Conservation (phyloP, 2,888 invertebrate species). For the Unio pictorum region DNA sequence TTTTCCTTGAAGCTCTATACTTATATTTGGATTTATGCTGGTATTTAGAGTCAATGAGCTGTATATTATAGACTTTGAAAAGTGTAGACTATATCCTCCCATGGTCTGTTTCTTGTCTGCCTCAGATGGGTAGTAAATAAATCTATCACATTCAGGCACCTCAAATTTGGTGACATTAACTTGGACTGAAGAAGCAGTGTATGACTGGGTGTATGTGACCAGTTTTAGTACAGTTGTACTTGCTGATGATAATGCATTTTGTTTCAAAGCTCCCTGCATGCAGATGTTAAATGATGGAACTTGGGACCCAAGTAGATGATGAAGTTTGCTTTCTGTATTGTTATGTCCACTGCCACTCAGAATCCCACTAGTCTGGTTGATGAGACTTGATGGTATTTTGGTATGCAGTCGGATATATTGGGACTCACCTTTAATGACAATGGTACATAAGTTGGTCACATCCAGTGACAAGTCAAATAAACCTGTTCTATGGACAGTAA, state of each 20-base stretch:
- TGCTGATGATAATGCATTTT: conserved; percentile 10
- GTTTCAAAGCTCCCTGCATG: conserved; percentile 13
- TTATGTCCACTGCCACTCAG: conserved; percentile 33
- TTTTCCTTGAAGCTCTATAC: conserved; percentile 46
- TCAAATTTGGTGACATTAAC: conserved; percentile 26
- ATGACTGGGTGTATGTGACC: conserved; percentile 20
- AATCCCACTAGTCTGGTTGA: conserved; percentile 33
- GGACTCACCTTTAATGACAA: conserved; percentile 31
- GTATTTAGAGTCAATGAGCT: conserved; percentile 26
- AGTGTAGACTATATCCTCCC: conserved; percentile 45
- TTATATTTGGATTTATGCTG: conserved; percentile 18
- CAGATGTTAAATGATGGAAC: conserved; percentile 27
- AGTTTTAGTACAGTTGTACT: conserved; percentile 13
- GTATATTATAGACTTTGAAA: conserved; percentile 32
- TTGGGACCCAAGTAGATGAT: conserved; percentile 20
- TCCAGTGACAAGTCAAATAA: conserved; percentile 28
- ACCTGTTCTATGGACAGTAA: conserved; percentile 28
- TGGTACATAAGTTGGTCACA: conserved; percentile 20
- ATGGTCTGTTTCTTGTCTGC: conserved; percentile 28
- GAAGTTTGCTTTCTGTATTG: conserved; percentile 13
- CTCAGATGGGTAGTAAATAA: conserved; percentile 36
- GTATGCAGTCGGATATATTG: conserved; percentile 33
- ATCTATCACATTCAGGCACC: conserved; percentile 33
- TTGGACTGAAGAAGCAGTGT: conserved; percentile 5
- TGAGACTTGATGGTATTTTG: conserved; percentile 12